phyloP scores from a whole-genome alignment of 2,888 invertebrate species.

The Zootermopsis nevadensis region DNA sequence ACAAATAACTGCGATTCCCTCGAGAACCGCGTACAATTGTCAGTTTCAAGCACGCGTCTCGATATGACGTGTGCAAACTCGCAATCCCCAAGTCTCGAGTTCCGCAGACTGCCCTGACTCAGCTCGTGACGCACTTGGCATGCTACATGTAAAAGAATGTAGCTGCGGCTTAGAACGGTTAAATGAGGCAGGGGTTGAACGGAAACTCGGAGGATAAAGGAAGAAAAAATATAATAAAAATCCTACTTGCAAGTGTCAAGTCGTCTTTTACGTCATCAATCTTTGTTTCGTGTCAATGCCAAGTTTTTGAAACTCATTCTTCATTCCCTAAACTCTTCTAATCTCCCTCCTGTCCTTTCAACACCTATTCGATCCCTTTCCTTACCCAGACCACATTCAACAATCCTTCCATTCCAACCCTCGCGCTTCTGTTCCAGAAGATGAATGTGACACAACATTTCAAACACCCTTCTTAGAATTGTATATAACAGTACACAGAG shows the following conservation, averaged over 20 bases:
- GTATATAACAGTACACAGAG: not conserved
- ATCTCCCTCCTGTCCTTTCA: not conserved
- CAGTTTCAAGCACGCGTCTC: too few relatives aligned
- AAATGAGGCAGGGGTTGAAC: not conserved
- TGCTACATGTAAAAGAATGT: not conserved
- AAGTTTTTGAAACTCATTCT: constrained; percentile 19
- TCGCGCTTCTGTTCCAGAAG: not conserved
- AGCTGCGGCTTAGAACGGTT: not conserved
- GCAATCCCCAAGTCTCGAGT: too few relatives aligned
- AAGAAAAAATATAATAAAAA: not conserved
- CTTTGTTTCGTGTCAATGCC: constrained; percentile 25
- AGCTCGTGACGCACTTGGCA: not conserved
- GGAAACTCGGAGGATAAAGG: not conserved
- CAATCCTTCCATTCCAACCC: constrained; percentile 3
- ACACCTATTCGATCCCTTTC: not conserved
- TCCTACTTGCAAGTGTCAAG: not conserved
- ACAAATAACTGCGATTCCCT: too few relatives aligned
- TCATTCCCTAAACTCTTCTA: not conserved
- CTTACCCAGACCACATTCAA: not conserved
- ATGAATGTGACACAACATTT: not conserved
- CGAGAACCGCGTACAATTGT: too few relatives aligned
- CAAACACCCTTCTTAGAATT: not conserved
- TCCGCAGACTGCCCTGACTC: not conserved
- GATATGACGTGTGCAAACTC: too few relatives aligned
- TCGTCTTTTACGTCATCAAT: constrained; percentile 9